phyloP scores from a whole-genome alignment of 2,113 vertebrate species.

The Cyprinodon brontotheroides region DNA sequence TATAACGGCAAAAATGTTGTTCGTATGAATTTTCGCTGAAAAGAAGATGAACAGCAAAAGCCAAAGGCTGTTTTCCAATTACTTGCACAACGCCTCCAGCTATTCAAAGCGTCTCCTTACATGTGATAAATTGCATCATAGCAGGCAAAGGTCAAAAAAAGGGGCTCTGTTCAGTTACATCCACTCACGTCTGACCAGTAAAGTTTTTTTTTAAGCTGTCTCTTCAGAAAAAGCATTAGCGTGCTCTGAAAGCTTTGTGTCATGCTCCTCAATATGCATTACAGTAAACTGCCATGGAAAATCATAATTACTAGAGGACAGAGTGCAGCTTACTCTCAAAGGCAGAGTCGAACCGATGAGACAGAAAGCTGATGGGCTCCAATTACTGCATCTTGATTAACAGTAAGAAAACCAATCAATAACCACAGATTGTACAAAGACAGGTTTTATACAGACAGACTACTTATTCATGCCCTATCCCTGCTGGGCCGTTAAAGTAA shows the following conservation, averaged over 20 bases:
- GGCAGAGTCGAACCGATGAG: neutral
- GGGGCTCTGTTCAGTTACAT: conserved; percentile 53
- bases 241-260: conserved; percentile 15
- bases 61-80: no score
- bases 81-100: neutral
- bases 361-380: neutral
- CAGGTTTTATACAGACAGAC: neutral
- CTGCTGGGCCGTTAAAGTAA: conserved; percentile 5
- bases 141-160: conserved; percentile 54
- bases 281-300: conserved; percentile 28
- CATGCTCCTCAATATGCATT: conserved; percentile 11
- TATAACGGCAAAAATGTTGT: no score
- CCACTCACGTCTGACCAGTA: conserved; percentile 48
- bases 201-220: conserved; percentile 51
- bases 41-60: no score
- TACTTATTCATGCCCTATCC: neutral
- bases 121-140: conserved; percentile 42
- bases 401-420: conserved; percentile 23
- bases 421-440: conserved; percentile 5
- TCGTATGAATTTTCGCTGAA: no score
- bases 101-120: conserved; percentile 30
- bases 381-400: conserved; percentile 3
- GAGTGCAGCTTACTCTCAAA: conserved; percentile 24
- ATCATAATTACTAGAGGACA: conserved; percentile 44
- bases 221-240: conserved; percentile 13